Conservation (phyloP, 2,113 vertebrate species). For the Diadophis punctatus region DNA sequence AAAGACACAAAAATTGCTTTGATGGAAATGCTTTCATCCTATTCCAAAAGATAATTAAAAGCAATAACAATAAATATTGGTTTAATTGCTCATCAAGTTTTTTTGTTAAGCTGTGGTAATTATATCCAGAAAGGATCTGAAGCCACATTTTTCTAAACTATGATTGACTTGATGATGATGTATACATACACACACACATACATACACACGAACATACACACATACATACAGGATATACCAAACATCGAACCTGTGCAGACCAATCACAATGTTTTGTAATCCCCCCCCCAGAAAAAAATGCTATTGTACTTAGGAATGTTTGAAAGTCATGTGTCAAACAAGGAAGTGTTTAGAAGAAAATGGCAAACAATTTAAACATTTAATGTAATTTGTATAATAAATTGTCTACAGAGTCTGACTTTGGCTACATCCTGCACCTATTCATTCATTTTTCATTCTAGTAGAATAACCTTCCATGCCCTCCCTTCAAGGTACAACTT, state of each 20-base stretch:
- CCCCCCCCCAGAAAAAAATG: too few relatives aligned
- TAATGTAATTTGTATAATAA: not conserved
- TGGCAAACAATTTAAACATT: not conserved
- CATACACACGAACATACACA: too few relatives aligned
- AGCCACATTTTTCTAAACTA: not conserved
- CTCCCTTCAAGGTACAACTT: not conserved
- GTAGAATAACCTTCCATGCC: not conserved
- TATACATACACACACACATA: not conserved
- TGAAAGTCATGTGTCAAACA: not conserved
- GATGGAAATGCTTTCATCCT: not conserved
- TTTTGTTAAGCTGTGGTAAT: fast-evolving
- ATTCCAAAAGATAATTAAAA: conserved; percentile 21
- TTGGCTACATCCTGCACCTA: not conserved
- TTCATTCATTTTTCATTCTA: not conserved
- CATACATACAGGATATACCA: not conserved
- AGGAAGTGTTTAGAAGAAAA: not conserved
- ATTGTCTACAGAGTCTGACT: not conserved
- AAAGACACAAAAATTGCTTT: conserved; percentile 23
- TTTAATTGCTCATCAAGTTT: not conserved
- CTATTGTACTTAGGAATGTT: not conserved
- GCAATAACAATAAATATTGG: conserved; percentile 16
- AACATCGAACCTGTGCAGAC: not conserved
- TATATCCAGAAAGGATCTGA: not conserved
- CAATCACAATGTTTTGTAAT: not conserved
- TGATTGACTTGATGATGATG: not conserved